These are phyloP conservation scores for Sericinus montela DNA, from an alignment of 2,888 invertebrate species.

Conservation along the genomic window DNA sequence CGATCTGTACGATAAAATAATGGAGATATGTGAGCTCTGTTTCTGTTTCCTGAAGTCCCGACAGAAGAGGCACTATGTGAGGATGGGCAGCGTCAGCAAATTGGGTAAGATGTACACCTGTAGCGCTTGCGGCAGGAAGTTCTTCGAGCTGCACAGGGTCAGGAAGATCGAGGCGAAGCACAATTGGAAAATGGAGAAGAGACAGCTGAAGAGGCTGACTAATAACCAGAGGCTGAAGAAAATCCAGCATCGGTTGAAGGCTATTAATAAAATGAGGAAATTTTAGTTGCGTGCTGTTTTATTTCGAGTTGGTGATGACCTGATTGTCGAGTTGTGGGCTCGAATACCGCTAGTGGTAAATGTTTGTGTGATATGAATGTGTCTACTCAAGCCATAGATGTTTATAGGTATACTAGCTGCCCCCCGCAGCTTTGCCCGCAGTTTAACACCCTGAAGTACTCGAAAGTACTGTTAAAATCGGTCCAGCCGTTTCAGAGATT, in stretches of 20 bases:
- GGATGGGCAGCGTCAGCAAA: conserved; percentile 3
- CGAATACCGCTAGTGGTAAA: too few relatives aligned
- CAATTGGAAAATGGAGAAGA: not conserved
- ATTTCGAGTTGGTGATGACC: conserved; percentile 18
- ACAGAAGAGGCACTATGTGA: conserved; percentile 2
- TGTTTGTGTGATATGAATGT: too few relatives aligned
- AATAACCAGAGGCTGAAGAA: conserved; percentile 27
- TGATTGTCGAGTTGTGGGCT: too few relatives aligned
- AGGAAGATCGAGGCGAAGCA: not conserved
- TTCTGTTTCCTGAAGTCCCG: conserved; percentile 6
- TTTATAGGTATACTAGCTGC: too few relatives aligned
- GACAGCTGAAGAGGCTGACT: conserved; percentile 7
- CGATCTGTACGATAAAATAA: not conserved
- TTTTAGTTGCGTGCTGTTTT: conserved; percentile 21
- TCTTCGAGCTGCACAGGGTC: conserved; percentile 21
- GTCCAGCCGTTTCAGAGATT: too few relatives aligned
- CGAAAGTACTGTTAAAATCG: too few relatives aligned
- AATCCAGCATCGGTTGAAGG: conserved; percentile 25
- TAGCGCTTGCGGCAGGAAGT: conserved; percentile 16
- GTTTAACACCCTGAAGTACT: too few relatives aligned
- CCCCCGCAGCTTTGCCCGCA: too few relatives aligned
- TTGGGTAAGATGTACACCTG: conserved; percentile 19
- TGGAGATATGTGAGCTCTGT: conserved; percentile 21
- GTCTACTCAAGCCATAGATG: too few relatives aligned
- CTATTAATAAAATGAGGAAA: conserved; percentile 26